Evolutionary conservation across 92 coral and sea anemone species (phyloP), one percentile per base, ranked within the genome.

Genomic region (Ricordea florida): DNA sequence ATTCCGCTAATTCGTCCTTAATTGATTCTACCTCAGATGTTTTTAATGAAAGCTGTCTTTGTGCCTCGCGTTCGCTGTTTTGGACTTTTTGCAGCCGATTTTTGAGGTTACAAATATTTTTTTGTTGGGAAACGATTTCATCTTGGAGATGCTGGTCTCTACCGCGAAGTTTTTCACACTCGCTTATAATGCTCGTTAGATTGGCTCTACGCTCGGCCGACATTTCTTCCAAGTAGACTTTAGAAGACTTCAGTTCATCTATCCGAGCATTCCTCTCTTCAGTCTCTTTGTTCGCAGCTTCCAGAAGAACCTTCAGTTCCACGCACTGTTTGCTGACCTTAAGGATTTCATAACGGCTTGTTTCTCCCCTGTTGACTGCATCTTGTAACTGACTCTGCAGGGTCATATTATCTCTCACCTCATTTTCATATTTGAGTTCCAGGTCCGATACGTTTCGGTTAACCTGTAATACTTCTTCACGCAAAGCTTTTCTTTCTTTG

Each of bases 381-480:
- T 92, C 96, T 41, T 88, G 90, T 8, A 94, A 67, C 51, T 94
- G 98, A 55, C 60, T 56, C 69, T 92, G 89, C 55, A 94, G 49
- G 1, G 91, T 79, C 36, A 82, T 68, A 70, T 87, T 88, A 63
- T 85, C 97, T 55, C 90, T 87, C 25, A 69, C 76, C 52, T 94
- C 98, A 38, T 88, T 84, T 64, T 94, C 98, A 56, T 74, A 85
- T 30, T 82, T 87, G 30, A 91, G 88, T 71, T 94, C 98, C 36
- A 91, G 90, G 64, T 92, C 97, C 5, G 97, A 88, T 51, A 84
- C 76, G 53, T 80, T 91, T 43, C 81, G 79, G 38, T 63, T 72
- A 8, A 85, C 74, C 20, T 89, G 85, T 68, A 82, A 51, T 5
- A 92, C 68, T 33, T 80, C 90, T 45, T 94, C 90, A 47, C 90